phyloP scores from a whole-genome alignment of 2,113 vertebrate species.

The Pluvialis apricaria region DNA sequence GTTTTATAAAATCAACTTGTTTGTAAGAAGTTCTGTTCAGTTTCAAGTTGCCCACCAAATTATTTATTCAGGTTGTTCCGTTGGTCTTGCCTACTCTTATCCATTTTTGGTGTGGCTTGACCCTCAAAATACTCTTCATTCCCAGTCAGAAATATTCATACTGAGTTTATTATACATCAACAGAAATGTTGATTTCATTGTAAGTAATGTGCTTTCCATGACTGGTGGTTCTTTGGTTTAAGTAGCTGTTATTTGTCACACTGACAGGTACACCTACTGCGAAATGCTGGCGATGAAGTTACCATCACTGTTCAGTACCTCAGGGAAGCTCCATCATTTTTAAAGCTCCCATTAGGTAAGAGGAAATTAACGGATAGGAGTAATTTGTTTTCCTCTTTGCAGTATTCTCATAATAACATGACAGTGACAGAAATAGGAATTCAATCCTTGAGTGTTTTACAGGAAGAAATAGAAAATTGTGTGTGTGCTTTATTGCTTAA shows the following conservation, averaged over 20 bases:
- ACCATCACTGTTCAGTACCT: slow-evolving; percentile 92
- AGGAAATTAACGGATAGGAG: background rate
- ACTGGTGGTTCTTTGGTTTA: slow-evolving; percentile 10
- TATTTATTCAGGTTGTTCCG: background rate
- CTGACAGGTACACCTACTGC: slow-evolving; percentile 89
- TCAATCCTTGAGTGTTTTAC: background rate
- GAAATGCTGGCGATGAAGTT: slow-evolving; percentile 92
- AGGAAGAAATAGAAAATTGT: background rate
- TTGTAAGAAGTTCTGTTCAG: background rate
- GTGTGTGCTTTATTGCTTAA: background rate
- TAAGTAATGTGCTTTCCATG: background rate
- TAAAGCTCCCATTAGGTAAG: slow-evolving; percentile 94
- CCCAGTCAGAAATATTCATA: background rate
- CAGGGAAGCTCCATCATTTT: slow-evolving; percentile 91
- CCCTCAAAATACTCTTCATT: background rate
- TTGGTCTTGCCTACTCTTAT: background rate
- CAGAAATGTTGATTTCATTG: background rate
- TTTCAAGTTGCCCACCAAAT: background rate
- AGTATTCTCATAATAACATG: background rate
- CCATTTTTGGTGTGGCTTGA: background rate
- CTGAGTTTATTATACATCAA: background rate
- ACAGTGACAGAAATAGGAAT: background rate
- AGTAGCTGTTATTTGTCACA: slow-evolving; percentile 55
- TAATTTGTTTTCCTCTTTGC: background rate
- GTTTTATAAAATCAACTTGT: background rate